Base-by-base conservation (phyloP, 1,140 invertebrate genomes). In the Musca vetustissima region DNA sequence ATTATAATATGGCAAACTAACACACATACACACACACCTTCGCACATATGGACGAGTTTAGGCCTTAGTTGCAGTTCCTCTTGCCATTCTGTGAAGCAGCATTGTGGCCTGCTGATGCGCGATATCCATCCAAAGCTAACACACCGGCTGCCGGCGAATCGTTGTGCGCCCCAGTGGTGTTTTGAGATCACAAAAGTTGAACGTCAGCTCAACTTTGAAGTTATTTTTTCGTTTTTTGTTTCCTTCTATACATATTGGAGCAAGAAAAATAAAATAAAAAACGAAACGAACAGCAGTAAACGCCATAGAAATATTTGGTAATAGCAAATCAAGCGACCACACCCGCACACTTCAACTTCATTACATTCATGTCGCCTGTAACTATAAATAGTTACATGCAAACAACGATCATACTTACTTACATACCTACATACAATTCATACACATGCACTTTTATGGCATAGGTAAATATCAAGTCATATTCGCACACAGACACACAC, bases 281-380 rank as follows among this genome's bases (percentile, higher is more conserved):
- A 61, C 57, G 28, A 28, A 7, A 66, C 24, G 19, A 66, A 66
- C 17, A 66, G 22, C 21, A 14, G 22, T 8, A 66, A 66, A 52
- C 19, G 24, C 52, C 19, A 53, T 24, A 53, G 52, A 22, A 53
- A 53, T 24, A 66, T 50, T 61, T 61, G 57, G 57, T 36, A 61
- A 61, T 61, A 61, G 57, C 57, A 61, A 61, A 57, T 77, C 73
- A 79, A 76, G 77, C 79, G 79, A 80, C 79, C 79, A 80, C 79
- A 81, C 79, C 79, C 79, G 79, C 79, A 77, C 79, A 81, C 79
- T 81, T 81, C 79, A 80, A 81, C 79, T 81, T 81, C 79, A 81
- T 81, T 81, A 81, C 79, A 80, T 81, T 80, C 79, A 80, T 81
- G 79, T 81, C 79, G 78, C 79, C 79, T 79, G 57, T 61, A 61